These are phyloP conservation scores for Pandemis corylana DNA, from an alignment of 2,888 invertebrate species.

Conservation along the genomic window DNA sequence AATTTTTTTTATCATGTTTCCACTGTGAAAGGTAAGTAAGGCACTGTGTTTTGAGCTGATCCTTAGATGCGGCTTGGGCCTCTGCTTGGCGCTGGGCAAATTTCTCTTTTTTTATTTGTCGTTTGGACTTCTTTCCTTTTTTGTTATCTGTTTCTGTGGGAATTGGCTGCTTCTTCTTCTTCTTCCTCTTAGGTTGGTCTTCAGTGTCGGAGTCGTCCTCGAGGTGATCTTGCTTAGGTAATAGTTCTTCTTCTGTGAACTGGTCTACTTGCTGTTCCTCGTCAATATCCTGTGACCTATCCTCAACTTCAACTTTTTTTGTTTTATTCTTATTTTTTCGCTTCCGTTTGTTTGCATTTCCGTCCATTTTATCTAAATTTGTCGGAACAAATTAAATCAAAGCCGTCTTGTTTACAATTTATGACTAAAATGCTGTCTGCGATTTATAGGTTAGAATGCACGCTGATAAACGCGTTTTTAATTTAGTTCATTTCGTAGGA, in stretches of 20 bases:
- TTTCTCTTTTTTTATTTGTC: slow-evolving; percentile 87
- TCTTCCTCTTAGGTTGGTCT: slow-evolving; percentile 64
- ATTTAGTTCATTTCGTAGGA: not conserved
- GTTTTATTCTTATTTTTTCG: slow-evolving; percentile 50
- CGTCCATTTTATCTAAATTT: slow-evolving; percentile 50
- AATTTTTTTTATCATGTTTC: slow-evolving; percentile 88
- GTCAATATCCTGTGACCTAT: slow-evolving; percentile 36
- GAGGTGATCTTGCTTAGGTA: slow-evolving; percentile 46
- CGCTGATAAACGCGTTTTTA: not conserved
- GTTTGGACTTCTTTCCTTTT: slow-evolving; percentile 85
- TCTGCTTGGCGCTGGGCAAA: slow-evolving; percentile 83
- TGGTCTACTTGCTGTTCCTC: slow-evolving; percentile 45
- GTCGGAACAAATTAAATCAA: not conserved
- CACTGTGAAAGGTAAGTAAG: slow-evolving; percentile 89
- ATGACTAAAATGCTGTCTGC: not conserved
- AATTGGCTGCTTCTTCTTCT: slow-evolving; percentile 65
- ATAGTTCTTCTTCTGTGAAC: slow-evolving; percentile 44
- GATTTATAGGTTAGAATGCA: slow-evolving; percentile 1
- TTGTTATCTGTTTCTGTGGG: slow-evolving; percentile 63
- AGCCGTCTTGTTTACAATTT: not conserved
- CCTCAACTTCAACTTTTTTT: slow-evolving; percentile 6
- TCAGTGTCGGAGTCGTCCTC: slow-evolving; percentile 64
- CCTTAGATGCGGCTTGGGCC: slow-evolving; percentile 80
- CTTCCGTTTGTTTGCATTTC: slow-evolving; percentile 58
- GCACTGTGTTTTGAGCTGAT: slow-evolving; percentile 85